Evolutionary conservation across 2,113 vertebrate species (phyloP).

Genomic region (Pampusana beccarii): DNA sequence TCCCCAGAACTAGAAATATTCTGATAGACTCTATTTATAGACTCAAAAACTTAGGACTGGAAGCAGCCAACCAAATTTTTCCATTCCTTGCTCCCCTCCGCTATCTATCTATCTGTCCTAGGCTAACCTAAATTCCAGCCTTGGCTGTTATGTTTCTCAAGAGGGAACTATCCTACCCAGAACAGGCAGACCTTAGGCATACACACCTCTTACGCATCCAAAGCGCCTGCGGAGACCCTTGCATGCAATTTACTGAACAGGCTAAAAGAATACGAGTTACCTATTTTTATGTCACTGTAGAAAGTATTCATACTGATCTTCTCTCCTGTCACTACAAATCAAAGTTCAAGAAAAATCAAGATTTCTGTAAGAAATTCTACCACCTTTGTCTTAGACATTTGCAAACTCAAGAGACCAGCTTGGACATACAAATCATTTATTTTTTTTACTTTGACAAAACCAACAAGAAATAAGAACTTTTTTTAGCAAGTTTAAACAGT

Average conservation of each 20-base stretch:
- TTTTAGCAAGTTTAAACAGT: background rate
- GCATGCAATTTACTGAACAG: background rate
- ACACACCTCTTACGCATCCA: background rate
- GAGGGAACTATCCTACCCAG: background rate
- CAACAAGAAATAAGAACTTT: background rate
- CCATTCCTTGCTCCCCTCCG: constrained; percentile 29
- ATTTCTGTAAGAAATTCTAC: background rate
- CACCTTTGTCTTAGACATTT: background rate
- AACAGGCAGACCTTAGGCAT: background rate
- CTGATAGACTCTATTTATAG: constrained; percentile 68
- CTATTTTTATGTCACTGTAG: background rate
- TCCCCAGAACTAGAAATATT: constrained; percentile 73
- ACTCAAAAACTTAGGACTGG: constrained; percentile 62
- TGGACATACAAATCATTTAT: background rate
- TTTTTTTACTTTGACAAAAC: background rate
- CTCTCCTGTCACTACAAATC: background rate
- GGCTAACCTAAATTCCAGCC: constrained; percentile 25
- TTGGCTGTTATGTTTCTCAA: background rate
- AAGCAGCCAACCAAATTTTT: constrained; percentile 69
- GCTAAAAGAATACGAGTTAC: background rate
- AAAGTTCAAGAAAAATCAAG: background rate
- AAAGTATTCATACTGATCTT: background rate
- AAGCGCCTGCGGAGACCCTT: background rate
- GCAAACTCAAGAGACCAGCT: background rate
- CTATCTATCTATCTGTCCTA: constrained; percentile 12